phyloP scores from a whole-genome alignment of 1,140 invertebrate species.

The Streblospio benedicti region DNA sequence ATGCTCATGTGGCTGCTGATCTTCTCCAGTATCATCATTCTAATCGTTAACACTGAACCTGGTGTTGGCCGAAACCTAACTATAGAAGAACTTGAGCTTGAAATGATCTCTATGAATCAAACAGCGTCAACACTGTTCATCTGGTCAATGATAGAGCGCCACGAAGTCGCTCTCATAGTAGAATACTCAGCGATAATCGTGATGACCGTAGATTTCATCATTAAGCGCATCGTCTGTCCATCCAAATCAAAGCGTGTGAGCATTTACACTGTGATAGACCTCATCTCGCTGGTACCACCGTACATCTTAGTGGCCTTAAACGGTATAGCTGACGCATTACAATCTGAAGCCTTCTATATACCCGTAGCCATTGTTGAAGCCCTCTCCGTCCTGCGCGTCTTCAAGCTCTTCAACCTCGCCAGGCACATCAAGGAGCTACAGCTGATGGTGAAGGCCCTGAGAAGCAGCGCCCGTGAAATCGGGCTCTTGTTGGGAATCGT shows the following conservation, averaged over 20 bases:
- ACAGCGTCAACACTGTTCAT: too few relatives aligned
- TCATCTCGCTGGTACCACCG: slow-evolving; percentile 49
- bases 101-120: too few relatives aligned
- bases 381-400: slow-evolving; percentile 41
- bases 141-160: too few relatives aligned
- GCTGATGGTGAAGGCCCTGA: slow-evolving; percentile 49
- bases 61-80: too few relatives aligned
- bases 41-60: too few relatives aligned
- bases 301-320: slow-evolving; percentile 49
- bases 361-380: too few relatives aligned
- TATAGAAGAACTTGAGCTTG: too few relatives aligned
- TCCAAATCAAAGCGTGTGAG: slow-evolving; percentile 47
- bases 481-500: slow-evolving; percentile 43
- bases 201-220: slow-evolving; percentile 48
- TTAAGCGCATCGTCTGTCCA: slow-evolving; percentile 46
- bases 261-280: slow-evolving; percentile 50
- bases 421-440: slow-evolving; percentile 50
- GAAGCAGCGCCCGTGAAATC: slow-evolving; percentile 43
- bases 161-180: too few relatives aligned
- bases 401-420: slow-evolving; percentile 46
- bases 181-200: too few relatives aligned
- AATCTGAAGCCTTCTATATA: slow-evolving; percentile 41
- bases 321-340: slow-evolving; percentile 40
- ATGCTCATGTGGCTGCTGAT: too few relatives aligned
- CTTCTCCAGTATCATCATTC: too few relatives aligned